These are phyloP conservation scores for Diplosoma virens DNA, from an alignment of 23 tunicate species.

Conservation along the genomic window DNA sequence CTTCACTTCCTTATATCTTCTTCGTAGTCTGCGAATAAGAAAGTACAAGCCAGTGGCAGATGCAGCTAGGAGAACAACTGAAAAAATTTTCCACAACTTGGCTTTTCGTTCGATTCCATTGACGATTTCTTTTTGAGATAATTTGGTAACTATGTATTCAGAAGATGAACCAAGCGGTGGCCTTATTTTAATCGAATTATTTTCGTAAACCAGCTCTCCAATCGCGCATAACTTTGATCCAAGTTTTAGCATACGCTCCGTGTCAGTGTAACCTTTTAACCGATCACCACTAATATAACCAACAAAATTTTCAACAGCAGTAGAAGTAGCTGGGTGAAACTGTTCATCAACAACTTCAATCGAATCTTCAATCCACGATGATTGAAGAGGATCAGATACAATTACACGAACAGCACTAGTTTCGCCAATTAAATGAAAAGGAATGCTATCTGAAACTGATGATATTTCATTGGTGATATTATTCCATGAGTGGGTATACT, in stretches of 20 bases:
- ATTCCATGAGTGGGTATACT: constrained; percentile 57
- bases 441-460: constrained; percentile 33
- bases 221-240: constrained; percentile 77
- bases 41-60: constrained; percentile 50
- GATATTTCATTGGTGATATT: constrained; percentile 46
- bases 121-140: constrained; percentile 48
- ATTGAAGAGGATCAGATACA: constrained; percentile 52
- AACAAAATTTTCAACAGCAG: constrained; percentile 51
- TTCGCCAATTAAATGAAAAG: constrained; percentile 41
- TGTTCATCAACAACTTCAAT: constrained; percentile 46
- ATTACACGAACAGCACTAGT: constrained; percentile 7
- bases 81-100: constrained; percentile 45
- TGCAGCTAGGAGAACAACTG: constrained; percentile 42
- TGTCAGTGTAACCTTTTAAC: constrained; percentile 69
- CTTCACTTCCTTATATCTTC: constrained; percentile 15
- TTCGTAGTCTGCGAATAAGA: constrained; percentile 23
- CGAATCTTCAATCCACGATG: constrained; percentile 63
- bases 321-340: constrained; percentile 27
- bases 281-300: constrained; percentile 71
- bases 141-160: constrained; percentile 62
- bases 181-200: constrained; percentile 38
- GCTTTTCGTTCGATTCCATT: constrained; percentile 18
- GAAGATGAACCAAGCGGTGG: constrained; percentile 28
- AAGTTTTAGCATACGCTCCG: constrained; percentile 72
- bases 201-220: constrained; percentile 67